phyloP scores from a whole-genome alignment of 2,888 invertebrate genomes.

The Cristatella mucedo region DNA sequence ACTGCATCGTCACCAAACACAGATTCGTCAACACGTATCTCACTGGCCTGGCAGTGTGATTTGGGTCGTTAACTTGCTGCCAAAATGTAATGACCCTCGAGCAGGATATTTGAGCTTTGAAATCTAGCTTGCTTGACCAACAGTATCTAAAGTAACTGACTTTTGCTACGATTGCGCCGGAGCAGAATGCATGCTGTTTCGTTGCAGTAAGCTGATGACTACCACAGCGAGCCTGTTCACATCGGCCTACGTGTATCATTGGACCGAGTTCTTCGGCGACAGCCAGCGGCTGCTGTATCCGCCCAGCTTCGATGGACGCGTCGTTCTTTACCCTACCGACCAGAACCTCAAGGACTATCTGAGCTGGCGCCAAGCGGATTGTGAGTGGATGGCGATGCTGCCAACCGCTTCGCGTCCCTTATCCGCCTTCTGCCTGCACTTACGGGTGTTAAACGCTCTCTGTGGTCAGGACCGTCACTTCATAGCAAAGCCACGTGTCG shows the following conservation, averaged over 20 bases:
- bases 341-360: slow-evolving; percentile 50
- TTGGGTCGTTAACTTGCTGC: too few species aligned
- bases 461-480: too few species aligned
- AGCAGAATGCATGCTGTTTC: slow-evolving; percentile 9
- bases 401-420: not conserved
- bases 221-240: slow-evolving; percentile 75
- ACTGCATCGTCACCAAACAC: too few species aligned
- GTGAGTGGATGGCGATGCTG: slow-evolving; percentile 19
- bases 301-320: slow-evolving; percentile 79
- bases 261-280: slow-evolving; percentile 61
- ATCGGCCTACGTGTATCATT: slow-evolving; percentile 68
- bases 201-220: slow-evolving; percentile 57
- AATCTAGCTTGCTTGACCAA: too few species aligned
- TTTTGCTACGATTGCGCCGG: too few species aligned
- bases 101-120: too few species aligned
- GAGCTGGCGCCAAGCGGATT: slow-evolving; percentile 38
- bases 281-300: slow-evolving; percentile 55
- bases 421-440: not conserved
- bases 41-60: too few species aligned
- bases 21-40: too few species aligned
- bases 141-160: too few species aligned
- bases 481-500: too few species aligned
- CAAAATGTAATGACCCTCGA: too few species aligned
- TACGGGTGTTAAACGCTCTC: not conserved
- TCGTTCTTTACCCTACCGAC: slow-evolving; percentile 71